Evolutionary conservation across 1,140 invertebrate genomes (phyloP).

Genomic region (Micrasema longulum): DNA sequence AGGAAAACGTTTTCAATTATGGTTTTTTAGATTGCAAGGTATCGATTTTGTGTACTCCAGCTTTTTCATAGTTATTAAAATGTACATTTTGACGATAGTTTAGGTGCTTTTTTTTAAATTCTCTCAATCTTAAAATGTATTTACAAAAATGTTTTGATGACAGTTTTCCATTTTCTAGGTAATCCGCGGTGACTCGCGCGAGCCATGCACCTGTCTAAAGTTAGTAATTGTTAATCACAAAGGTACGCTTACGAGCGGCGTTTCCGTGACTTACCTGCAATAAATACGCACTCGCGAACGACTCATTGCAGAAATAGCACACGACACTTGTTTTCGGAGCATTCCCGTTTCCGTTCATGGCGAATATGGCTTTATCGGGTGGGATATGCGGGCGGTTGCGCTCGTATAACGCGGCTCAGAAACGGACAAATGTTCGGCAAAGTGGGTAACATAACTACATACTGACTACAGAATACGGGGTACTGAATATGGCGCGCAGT

Average conservation of each 20-base stretch:
- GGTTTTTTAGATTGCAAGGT: neutral
- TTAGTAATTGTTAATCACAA: too few species aligned
- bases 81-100: neutral
- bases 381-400: too few species aligned
- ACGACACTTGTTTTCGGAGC: conserved; percentile 58
- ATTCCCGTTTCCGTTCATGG: conserved; percentile 37
- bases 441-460: too few species aligned
- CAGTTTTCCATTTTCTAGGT: conserved; percentile 6
- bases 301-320: conserved; percentile 74
- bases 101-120: too few species aligned
- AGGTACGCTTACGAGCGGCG: neutral
- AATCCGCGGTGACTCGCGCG: neutral
- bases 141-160: neutral
- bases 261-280: conserved; percentile 62
- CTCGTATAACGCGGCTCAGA: too few species aligned
- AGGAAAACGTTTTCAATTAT: neutral
- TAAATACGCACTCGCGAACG: conserved; percentile 67
- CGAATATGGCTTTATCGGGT: too few species aligned
- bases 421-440: too few species aligned
- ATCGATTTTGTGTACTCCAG: neutral
- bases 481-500: neutral
- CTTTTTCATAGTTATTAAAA: neutral
- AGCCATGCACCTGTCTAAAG: neutral
- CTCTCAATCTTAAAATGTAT: too few species aligned
- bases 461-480: too few species aligned